Conservation (phyloP, 2,888 invertebrate genomes). For the Agonopterix heracliana region DNA sequence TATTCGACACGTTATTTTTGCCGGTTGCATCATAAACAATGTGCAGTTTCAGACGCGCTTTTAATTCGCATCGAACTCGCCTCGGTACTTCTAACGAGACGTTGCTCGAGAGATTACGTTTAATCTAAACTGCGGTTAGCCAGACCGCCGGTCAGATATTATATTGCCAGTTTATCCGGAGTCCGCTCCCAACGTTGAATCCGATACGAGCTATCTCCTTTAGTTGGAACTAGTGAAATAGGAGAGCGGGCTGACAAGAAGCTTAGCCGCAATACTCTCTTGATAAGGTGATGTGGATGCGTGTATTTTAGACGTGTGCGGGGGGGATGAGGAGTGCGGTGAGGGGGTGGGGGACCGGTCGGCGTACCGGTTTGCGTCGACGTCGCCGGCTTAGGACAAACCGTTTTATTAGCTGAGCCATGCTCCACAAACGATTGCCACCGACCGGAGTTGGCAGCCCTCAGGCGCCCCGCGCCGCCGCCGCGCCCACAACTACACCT, state of each 20-base stretch:
- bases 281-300: conserved; percentile 67
- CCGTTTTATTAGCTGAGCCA: conserved; percentile 71
- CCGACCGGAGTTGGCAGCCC: conserved; percentile 38
- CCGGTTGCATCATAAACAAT: conserved; percentile 42
- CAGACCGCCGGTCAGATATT: conserved; percentile 43
- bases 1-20: conserved; percentile 41
- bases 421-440: conserved; percentile 67
- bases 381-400: conserved; percentile 63
- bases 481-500: conserved; percentile 29
- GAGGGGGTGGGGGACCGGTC: conserved; percentile 56
- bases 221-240: conserved; percentile 51
- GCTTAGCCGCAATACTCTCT: conserved; percentile 56
- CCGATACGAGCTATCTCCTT: conserved; percentile 47
- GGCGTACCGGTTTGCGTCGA: conserved; percentile 67
- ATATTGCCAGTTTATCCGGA: conserved; percentile 50
- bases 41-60: conserved; percentile 9
- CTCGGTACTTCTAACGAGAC: conserved; percentile 3
- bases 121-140: conserved; percentile 56
- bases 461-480: conserved; percentile 28
- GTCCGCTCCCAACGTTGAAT: conserved; percentile 40
- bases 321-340: conserved; percentile 29
- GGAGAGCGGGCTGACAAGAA: conserved; percentile 57
- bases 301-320: conserved; percentile 63
- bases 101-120: conserved; percentile 16
- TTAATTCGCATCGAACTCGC: conserved; percentile 5